These are phyloP conservation scores for Orthosia gothica DNA, from an alignment of 2,888 invertebrate species.

Conservation along the genomic window DNA sequence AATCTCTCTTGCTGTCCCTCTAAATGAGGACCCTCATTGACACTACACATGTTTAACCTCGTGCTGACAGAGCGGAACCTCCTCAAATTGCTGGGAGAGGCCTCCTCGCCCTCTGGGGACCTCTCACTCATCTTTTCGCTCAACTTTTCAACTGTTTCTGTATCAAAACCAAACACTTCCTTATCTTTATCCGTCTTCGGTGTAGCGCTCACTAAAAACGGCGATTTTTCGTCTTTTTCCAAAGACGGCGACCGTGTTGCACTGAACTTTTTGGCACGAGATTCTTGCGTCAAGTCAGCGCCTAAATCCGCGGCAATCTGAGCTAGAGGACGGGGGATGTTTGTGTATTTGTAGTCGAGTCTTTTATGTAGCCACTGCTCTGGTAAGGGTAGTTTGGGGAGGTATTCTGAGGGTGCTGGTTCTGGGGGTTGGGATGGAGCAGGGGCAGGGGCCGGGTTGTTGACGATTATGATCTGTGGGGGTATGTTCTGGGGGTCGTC, in stretches of 20 bases:
- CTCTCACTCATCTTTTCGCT: slow-evolving; percentile 75
- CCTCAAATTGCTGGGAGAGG: slow-evolving; percentile 81
- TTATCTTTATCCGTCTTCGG: slow-evolving; percentile 81
- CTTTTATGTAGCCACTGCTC: slow-evolving; percentile 89
- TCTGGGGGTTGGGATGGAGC: slow-evolving; percentile 64
- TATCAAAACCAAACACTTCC: slow-evolving; percentile 87
- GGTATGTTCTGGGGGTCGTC: slow-evolving; percentile 68
- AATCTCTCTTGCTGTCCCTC: slow-evolving; percentile 82
- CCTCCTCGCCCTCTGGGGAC: slow-evolving; percentile 80
- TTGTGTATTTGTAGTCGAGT: slow-evolving; percentile 84
- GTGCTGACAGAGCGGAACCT: slow-evolving; percentile 87
- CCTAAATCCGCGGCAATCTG: slow-evolving; percentile 83
- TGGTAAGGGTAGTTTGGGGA: slow-evolving; percentile 84
- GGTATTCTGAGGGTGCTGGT: slow-evolving; percentile 71
- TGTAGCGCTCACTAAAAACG: slow-evolving; percentile 78
- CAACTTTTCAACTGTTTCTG: slow-evolving; percentile 78
- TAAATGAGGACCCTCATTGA: slow-evolving; percentile 77
- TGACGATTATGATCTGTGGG: slow-evolving; percentile 72
- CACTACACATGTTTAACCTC: slow-evolving; percentile 85
- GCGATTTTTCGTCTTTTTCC: slow-evolving; percentile 90
- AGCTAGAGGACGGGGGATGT: slow-evolving; percentile 84
- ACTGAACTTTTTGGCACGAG: slow-evolving; percentile 85
- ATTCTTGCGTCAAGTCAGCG: slow-evolving; percentile 80
- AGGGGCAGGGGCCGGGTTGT: slow-evolving; percentile 66
- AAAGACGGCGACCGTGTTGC: slow-evolving; percentile 89